Conservation (phyloP, 2,113 vertebrate genomes). For the Anthoscopus minutus region DNA sequence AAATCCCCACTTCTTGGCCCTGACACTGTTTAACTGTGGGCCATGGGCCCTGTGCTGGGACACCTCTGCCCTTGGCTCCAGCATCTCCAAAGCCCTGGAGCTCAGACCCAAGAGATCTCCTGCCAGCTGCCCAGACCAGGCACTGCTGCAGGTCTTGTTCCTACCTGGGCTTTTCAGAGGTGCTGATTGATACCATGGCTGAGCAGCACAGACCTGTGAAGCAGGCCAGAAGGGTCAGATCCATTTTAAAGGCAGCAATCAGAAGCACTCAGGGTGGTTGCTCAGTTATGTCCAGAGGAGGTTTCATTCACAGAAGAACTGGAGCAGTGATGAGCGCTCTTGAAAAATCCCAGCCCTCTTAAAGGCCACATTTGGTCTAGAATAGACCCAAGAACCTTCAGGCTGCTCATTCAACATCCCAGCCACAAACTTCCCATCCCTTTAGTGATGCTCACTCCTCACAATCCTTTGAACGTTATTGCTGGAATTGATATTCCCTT, state of each 20-base stretch:
- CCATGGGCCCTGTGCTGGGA: fast-evolving
- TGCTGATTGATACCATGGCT: neutral
- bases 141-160: neutral
- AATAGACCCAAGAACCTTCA: neutral
- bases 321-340: neutral
- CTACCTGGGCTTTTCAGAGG: neutral
- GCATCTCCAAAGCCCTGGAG: neutral
- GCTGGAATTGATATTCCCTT: neutral
- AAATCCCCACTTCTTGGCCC: neutral
- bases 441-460: neutral
- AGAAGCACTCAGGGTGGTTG: neutral
- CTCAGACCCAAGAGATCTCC: neutral
- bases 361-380: neutral
- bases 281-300: neutral
- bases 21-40: neutral
- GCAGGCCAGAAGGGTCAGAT: neutral
- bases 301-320: neutral
- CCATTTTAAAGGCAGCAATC: neutral
- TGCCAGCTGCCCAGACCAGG: neutral
- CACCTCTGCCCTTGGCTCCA: neutral
- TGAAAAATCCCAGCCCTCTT: neutral
- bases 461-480: neutral
- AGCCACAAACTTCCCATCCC: neutral
- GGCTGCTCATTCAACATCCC: neutral
- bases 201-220: neutral